Evolutionary conservation across 2,888 invertebrate genomes (phyloP).

Genomic region (Drosophila mimica): DNA sequence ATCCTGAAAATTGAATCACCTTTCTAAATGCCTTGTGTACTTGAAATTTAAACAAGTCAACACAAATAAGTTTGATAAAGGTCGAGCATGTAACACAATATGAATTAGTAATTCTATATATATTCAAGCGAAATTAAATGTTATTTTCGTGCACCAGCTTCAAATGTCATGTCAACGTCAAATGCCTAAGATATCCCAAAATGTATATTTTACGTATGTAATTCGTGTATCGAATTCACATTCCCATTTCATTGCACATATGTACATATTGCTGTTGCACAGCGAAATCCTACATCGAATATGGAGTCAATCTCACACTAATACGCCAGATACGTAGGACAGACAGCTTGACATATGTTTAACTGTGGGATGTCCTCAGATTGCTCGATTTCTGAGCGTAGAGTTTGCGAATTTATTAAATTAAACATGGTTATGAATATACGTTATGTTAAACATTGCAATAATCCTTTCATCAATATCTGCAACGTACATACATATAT

Average conservation of each 20-base stretch:
- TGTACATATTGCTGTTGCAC: conserved; percentile 13
- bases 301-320: conserved; percentile 3
- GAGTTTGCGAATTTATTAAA: conserved; percentile 8
- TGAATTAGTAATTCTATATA: conserved; percentile 26
- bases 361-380: background rate
- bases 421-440: conserved; percentile 1
- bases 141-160: background rate
- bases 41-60: conserved; percentile 9
- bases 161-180: conserved; percentile 52
- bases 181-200: conserved; percentile 22
- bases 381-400: conserved; percentile 4
- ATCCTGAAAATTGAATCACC: background rate
- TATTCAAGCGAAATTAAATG: conserved; percentile 26
- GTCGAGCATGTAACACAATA: conserved; percentile 16
- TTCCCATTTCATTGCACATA: conserved; percentile 20
- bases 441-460: background rate
- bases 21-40: background rate
- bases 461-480: no score
- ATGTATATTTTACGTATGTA: conserved; percentile 4
- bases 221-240: conserved; percentile 18
- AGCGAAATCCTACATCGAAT: background rate
- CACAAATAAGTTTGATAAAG: conserved; percentile 23
- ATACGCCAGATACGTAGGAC: background rate
- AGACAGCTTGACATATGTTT: background rate
- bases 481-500: no score